Conservation (phyloP, 2,797 vertebrate species). For the Karalla daura region DNA sequence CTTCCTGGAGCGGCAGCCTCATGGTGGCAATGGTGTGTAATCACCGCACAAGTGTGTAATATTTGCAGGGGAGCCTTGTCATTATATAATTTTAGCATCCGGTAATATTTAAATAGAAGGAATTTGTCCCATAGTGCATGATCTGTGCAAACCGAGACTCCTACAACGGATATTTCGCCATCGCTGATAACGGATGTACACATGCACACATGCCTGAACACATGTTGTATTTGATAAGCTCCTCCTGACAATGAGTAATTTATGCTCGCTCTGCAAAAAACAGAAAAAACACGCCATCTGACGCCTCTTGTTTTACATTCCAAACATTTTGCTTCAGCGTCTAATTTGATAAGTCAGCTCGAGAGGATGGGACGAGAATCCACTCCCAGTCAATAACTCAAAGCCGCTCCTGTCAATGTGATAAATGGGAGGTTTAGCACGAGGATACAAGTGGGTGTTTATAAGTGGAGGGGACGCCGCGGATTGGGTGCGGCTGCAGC, state of each 20-base stretch:
- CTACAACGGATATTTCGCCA: constrained; percentile 13
- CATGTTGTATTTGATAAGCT: constrained; percentile 26
- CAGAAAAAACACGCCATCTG: constrained; percentile 48
- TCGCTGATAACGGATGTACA: constrained; percentile 2
- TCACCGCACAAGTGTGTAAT: background rate
- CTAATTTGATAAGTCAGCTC: constrained; percentile 66
- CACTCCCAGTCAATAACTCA: constrained; percentile 73
- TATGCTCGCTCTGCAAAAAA: constrained; percentile 38
- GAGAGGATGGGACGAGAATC: constrained; percentile 57
- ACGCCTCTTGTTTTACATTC: constrained; percentile 56
- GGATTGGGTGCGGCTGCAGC: constrained; percentile 64
- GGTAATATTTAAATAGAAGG: background rate
- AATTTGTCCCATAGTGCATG: background rate
- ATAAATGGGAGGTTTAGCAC: constrained; percentile 71
- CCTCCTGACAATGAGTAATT: constrained; percentile 39
- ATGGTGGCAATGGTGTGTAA: too few species aligned
- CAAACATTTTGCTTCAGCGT: constrained; percentile 57
- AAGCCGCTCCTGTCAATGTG: constrained; percentile 70
- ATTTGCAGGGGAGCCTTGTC: background rate
- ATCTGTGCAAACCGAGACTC: constrained; percentile 18
- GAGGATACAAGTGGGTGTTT: constrained; percentile 61
- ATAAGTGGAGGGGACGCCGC: constrained; percentile 54
- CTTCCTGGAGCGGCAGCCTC: too few species aligned
- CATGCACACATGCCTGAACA: background rate
- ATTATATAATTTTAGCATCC: background rate